Base-by-base conservation (phyloP, 2,797 vertebrate species). In the Pseudochaenichthys georgianus region DNA sequence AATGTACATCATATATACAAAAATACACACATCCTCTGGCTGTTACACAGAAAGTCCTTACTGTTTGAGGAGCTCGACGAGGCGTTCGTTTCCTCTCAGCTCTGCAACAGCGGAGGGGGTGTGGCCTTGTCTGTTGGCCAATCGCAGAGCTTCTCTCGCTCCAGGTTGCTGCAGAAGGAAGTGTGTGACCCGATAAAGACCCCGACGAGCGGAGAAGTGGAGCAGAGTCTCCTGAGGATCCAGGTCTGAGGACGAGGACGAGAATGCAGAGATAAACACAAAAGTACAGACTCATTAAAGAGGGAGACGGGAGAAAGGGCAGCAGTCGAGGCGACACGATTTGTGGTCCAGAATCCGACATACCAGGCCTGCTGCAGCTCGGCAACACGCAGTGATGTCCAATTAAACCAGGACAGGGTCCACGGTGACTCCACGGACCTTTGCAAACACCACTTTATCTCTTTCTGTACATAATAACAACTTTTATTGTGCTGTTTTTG, bases 121-220 rank as follows among this genome's bases (percentile, higher is more conserved):
- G 17, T 90, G 95, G 50, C 98, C 98, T 74, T 98, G 95, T 47
- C 89, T 95, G 91, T 99, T 98, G 86, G 92, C 90, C 87, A 98
- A 87, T 46, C 78, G 87, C 64, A 98, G 94, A 9, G 97, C 96
- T 68, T 95, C 94, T 54, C 83, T 94, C 28, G 97, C 97, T n/a
- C 97, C 97, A 0, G 96, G 92, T 87, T 97, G 97, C 88, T 94
- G 94, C 71, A 99, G 88, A 82, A 99, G 92, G 82, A 99, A 97
- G 85, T 89, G 92, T 0, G 96, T 93, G 28, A 99, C 91, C 48
- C 94, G 92, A 78, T 92, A 86, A 70, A 99, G 95, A 9, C 97
- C 98, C n/a, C 97, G 95, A 2, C 98, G 92, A 23, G 96, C 97
- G 0, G 97, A 96, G 78, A 99, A 99, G 84, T 99, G 98, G 93